phyloP scores from a whole-genome alignment of 2,888 invertebrate species.

The Caenorhabditis sp. region DNA sequence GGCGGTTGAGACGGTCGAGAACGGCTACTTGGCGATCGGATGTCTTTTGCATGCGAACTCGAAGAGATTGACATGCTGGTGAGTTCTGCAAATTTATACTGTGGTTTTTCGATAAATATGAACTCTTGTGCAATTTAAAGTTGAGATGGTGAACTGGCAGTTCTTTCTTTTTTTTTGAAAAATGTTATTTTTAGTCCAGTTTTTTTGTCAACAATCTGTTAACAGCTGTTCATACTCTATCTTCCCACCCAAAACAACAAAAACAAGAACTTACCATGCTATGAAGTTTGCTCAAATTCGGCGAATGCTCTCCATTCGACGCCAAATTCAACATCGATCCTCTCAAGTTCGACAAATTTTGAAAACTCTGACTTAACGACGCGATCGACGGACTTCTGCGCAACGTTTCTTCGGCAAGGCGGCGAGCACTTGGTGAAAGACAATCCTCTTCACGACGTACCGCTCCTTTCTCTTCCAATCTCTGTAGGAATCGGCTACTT shows the following conservation, averaged over 20 bases:
- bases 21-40: constrained; percentile 34
- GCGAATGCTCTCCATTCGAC: constrained; percentile 20
- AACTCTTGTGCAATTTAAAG: too few relatives aligned
- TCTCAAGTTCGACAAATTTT: constrained; percentile 23
- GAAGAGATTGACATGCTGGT: constrained; percentile 30
- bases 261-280: constrained; percentile 27
- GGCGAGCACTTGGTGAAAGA: constrained; percentile 23
- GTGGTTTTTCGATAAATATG: background rate
- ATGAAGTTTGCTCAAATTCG: constrained; percentile 31
- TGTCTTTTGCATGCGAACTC: constrained; percentile 15
- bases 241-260: background rate
- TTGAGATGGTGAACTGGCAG: too few relatives aligned
- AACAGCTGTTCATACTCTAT: background rate
- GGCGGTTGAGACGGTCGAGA: constrained; percentile 29
- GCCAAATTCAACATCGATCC: constrained; percentile 30
- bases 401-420: constrained; percentile 27
- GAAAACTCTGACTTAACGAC: constrained; percentile 22
- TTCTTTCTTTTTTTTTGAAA: too few relatives aligned
- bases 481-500: constrained; percentile 19
- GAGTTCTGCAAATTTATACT: constrained; percentile 20
- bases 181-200: background rate
- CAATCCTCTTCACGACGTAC: constrained; percentile 13
- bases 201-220: background rate
- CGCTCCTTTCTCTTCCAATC: constrained; percentile 31
- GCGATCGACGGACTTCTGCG: constrained; percentile 28